A percentile compares a stretch with the other conserved stretches of the same genome.
Conservation (phyloP, 2,888 invertebrate genomes). For the Leptinotarsa tumamoca region DNA sequence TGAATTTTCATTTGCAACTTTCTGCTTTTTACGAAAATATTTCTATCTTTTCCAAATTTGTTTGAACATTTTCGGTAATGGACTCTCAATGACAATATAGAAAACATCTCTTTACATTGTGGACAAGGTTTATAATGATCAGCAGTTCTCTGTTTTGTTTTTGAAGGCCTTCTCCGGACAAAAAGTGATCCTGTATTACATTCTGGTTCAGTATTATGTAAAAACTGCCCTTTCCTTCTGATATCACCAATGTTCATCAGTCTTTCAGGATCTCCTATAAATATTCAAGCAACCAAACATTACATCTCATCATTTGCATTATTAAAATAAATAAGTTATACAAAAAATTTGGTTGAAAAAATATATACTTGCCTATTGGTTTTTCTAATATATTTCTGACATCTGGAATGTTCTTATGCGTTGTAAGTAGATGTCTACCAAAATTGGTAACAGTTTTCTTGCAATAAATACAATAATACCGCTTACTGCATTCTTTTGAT, state of each 20-base stretch:
- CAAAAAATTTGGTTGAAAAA: background rate
- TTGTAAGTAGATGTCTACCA: constrained; percentile 12
- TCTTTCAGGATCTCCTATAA: constrained; percentile 19
- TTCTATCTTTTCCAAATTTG: background rate
- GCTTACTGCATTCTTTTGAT: background rate
- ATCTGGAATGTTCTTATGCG: constrained; percentile 2
- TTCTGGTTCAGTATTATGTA: constrained; percentile 10
- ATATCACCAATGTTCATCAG: background rate
- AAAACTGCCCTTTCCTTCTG: constrained; percentile 4
- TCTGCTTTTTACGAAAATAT: constrained; percentile 19
- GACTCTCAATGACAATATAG: constrained; percentile 16
- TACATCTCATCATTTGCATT: no score
- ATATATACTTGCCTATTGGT: constrained; percentile 2
- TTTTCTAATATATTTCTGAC: constrained; percentile 4
- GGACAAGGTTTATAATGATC: constrained; percentile 20
- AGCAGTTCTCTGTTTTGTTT: constrained; percentile 6
- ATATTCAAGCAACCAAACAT: background rate
- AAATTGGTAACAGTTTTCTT: constrained; percentile 10
- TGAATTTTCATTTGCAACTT: constrained; percentile 23
- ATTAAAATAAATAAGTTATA: no score
- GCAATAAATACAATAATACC: constrained; percentile 8
- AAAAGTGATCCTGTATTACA: constrained; percentile 4
- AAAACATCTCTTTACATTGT: constrained; percentile 18
- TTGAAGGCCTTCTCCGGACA: constrained; percentile 17
- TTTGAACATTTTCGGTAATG: constrained; percentile 9